These are phyloP conservation scores for Salmo trutta DNA, from an alignment of 2,797 vertebrate species.

Conservation along the genomic window DNA sequence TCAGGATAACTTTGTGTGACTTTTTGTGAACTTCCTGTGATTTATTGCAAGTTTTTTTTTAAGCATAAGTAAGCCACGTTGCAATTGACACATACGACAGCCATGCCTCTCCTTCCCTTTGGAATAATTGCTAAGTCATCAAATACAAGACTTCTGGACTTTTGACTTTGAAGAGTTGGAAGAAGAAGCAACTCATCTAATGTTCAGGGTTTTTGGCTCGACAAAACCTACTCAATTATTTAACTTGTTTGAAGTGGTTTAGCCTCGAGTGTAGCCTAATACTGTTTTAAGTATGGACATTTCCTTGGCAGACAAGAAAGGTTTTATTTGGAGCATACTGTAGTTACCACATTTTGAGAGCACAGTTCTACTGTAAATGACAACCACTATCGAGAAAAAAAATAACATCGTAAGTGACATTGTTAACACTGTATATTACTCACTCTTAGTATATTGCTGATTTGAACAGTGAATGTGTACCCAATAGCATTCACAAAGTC, in stretches of 20 bases:
- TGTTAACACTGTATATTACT: constrained; percentile 36
- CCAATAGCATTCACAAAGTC: constrained; percentile 59
- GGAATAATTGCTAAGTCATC: no score
- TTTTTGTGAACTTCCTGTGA: no score
- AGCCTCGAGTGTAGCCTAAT: constrained; percentile 37
- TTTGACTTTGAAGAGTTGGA: not conserved
- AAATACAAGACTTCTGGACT: no score
- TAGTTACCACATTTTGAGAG: constrained; percentile 12
- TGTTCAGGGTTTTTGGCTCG: constrained; percentile 6
- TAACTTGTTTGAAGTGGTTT: constrained; percentile 58
- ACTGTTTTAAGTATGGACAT: constrained; percentile 8
- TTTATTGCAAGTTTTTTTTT: no score
- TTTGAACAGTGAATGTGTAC: constrained; percentile 60
- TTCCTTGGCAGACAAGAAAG: constrained; percentile 23
- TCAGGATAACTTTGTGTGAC: no score
- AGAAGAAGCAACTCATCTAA: not conserved
- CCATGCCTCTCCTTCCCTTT: no score
- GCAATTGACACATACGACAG: no score
- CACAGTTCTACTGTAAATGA: constrained; percentile 47
- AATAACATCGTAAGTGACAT: no score
- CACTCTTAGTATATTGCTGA: constrained; percentile 56
- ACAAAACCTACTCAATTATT: constrained; percentile 51
- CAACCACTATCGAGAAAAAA: constrained; percentile 30
- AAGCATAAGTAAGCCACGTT: no score
- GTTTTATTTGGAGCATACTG: constrained; percentile 1